These are phyloP conservation scores for Oppia nitens DNA, from an alignment of 1,140 invertebrate genomes.

Conservation along the genomic window DNA sequence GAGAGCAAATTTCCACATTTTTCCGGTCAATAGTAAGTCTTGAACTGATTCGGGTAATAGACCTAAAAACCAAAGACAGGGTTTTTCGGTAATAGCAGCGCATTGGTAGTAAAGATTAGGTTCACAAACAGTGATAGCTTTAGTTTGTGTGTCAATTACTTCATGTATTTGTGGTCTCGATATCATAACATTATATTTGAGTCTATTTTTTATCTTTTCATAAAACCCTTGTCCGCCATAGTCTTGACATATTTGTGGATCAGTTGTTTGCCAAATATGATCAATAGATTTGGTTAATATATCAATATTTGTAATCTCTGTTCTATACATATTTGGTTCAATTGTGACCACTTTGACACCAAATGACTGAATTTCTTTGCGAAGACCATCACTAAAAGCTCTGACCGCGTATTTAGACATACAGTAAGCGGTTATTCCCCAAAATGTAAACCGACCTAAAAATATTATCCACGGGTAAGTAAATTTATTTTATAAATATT, in stretches of 20 bases:
- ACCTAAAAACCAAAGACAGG: neutral
- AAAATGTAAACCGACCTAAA: conserved; percentile 3
- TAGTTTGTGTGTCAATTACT: neutral
- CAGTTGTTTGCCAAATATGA: neutral
- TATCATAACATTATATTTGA: neutral
- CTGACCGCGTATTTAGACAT: conserved; percentile 36
- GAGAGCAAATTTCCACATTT: neutral
- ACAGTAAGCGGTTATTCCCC: conserved; percentile 33
- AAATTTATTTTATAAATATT: too few species aligned
- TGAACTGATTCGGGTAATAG: neutral
- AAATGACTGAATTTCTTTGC: conserved; percentile 31
- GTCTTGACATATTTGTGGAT: neutral
- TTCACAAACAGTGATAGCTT: neutral
- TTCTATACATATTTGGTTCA: conserved; percentile 33
- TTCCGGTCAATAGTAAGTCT: neutral
- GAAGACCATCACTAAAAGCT: conserved; percentile 34
- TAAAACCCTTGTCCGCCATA: neutral
- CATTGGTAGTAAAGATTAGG: neutral
- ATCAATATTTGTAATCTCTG: conserved; percentile 24
- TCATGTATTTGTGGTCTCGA: neutral
- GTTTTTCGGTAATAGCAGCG: neutral
- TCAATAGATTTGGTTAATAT: neutral
- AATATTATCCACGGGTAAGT: neutral
- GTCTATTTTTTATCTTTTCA: neutral
- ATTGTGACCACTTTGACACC: conserved; percentile 33